Conservation (phyloP, 2,888 invertebrate genomes). For the Oxycera nigricornis region DNA sequence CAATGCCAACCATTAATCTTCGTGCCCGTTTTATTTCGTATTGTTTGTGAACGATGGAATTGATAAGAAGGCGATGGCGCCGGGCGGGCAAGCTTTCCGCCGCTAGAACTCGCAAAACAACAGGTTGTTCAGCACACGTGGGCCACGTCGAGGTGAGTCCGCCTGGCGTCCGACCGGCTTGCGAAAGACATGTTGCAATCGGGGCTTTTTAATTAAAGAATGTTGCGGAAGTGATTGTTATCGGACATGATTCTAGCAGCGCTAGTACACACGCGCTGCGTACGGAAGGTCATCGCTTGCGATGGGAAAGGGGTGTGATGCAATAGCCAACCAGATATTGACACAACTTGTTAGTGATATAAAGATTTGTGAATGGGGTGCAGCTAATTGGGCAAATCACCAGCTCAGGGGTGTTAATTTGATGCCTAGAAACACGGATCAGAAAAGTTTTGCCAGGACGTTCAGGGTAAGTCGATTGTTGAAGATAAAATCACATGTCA, state of each 20-base stretch:
- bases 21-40: not conserved
- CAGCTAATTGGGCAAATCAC: too few relatives aligned
- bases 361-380: too few relatives aligned
- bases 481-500: too few relatives aligned
- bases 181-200: not conserved
- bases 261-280: not conserved
- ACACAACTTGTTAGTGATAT: too few relatives aligned
- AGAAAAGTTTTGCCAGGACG: not conserved
- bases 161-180: not conserved
- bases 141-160: not conserved
- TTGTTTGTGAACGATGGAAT: too few relatives aligned
- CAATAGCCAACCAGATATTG: too few relatives aligned
- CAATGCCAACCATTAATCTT: too few relatives aligned
- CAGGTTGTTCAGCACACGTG: not conserved
- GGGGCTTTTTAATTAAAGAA: not conserved
- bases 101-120: not conserved
- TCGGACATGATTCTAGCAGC: not conserved
- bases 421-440: not conserved
- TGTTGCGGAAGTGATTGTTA: not conserved
- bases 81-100: slow-evolving; percentile 8
- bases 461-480: too few relatives aligned
- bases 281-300: not conserved
- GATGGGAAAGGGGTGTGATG: not conserved
- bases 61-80: slow-evolving; percentile 13
- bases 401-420: too few relatives aligned